Base-by-base conservation (phyloP, 2,888 invertebrate genomes). In the Heteropelma amictum region DNA sequence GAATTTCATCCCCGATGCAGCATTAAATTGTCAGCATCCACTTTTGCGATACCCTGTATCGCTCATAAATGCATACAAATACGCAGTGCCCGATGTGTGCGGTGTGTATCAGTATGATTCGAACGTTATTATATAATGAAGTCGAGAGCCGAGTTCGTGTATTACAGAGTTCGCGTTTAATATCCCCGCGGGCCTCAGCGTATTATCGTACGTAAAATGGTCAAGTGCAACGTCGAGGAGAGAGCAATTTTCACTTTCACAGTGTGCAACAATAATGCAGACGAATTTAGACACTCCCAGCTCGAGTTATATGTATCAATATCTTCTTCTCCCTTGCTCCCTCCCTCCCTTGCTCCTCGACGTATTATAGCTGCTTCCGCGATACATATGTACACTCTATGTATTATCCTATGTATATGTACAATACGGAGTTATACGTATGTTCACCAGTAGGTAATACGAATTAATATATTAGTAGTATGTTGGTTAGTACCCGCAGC, bases 131-230 rank as follows among this genome's bases (percentile, higher is more conserved):
- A 60, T 73, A 68, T 58, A 69, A 51, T 19, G 26, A 28, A 56
- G 54, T 38, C 51, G 38, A 17, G 30, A 30, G 47, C 64, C 8
- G 4, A 21, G 45, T 42, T 58, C 12, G 6, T 28, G 14, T 12
- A 64, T 53, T n/a, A 33, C 35, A 54, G 30, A 30, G 14, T n/a
- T 42, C 33, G 47, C 60, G 38, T 67, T 60, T 33, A 35, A 35
- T 35, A 53, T 54, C 45, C 53, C 60, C 42, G 35, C 42, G 33
- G 42, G 51, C 49, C 38, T 28, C 35, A 28, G 69, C 69, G 64
- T 69, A 73, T 73, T 73, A 73, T 64, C 58, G 63, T 74, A 74
- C 64, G 69, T 60, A 69, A 58, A 51, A 53, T 60, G 53, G 64
- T 53, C 49, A 38, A 74, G 69, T 58, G 51, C 53, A 69, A 74